A percentile compares a stretch with the other conserved stretches of the same genome.
Conservation (phyloP, 37 sponge, comb jelly and placozoan species). For the Beroe forskalii region DNA sequence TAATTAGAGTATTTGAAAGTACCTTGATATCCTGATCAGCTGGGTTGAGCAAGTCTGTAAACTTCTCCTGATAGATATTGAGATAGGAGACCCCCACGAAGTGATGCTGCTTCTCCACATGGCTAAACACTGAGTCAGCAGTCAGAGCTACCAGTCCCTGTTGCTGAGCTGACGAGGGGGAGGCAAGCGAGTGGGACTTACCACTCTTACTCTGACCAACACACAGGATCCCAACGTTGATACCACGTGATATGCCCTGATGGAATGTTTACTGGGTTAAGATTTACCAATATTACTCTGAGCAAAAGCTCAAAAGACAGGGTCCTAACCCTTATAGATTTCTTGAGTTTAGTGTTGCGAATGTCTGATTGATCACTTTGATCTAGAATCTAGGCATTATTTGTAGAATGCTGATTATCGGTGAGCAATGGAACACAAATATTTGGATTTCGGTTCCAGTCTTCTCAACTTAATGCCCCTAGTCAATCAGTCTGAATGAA, state of each 20-base stretch:
- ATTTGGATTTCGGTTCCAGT: no score
- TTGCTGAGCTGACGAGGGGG: background rate
- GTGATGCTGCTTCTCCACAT: background rate
- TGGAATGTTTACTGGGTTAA: background rate
- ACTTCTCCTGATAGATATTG: slow-evolving; percentile 17
- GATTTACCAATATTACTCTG: no score
- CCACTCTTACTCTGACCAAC: slow-evolving; percentile 35
- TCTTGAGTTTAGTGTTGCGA: no score
- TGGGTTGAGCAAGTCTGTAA: background rate
- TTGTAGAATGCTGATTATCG: no score
- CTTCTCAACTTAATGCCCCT: no score
- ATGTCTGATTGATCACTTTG: no score
- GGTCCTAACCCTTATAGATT: no score
- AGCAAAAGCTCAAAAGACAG: no score
- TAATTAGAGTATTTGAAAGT: no score
- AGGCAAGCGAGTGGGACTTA: background rate
- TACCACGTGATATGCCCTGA: background rate
- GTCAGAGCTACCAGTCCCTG: slow-evolving; percentile 3
- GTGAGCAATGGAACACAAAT: no score
- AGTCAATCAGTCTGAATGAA: no score
- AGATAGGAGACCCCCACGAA: slow-evolving; percentile 34
- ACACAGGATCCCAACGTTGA: background rate
- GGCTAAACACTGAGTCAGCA: background rate
- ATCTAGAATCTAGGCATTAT: no score
- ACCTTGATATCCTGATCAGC: slow-evolving; percentile 22